Evolutionary conservation across 35 echinoderm and acorn worm genomes (phyloP).

Genomic region (Patiria miniata): DNA sequence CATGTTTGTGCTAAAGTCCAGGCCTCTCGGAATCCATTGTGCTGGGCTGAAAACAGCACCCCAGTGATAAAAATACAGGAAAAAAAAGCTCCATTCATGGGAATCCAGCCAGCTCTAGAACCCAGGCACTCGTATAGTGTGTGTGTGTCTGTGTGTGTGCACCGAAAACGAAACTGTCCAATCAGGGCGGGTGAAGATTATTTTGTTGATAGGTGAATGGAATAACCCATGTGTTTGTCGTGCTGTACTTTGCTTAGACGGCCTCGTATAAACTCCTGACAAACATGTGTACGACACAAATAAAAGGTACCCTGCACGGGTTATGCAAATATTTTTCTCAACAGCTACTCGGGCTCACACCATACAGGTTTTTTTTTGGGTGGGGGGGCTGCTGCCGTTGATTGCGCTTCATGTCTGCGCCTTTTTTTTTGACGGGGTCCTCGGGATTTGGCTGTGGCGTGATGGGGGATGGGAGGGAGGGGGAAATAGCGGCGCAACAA

Average conservation of each 20-base stretch:
- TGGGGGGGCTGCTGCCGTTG: too few relatives aligned
- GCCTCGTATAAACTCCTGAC: constrained; percentile 1
- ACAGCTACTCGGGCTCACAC: neutral
- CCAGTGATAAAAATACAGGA: constrained; percentile 28
- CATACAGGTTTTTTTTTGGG: neutral
- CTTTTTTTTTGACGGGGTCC: neutral
- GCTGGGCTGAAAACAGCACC: neutral
- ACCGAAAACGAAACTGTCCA: constrained; percentile 4
- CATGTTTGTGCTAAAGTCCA: constrained; percentile 31
- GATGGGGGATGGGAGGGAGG: neutral
- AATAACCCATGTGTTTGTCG: neutral
- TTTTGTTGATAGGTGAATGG: neutral
- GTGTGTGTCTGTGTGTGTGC: neutral
- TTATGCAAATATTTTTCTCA: constrained; percentile 20
- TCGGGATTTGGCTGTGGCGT: constrained; percentile 4
- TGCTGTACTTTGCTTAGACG: neutral
- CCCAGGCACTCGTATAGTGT: neutral
- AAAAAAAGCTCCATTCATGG: constrained; percentile 28
- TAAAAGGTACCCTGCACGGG: neutral
- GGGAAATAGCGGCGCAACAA: neutral
- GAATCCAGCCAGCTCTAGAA: neutral
- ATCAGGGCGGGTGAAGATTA: neutral
- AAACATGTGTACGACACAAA: constrained; percentile 22
- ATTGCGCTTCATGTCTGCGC: too few relatives aligned
- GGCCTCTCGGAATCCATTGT: constrained; percentile 11